A percentile compares a stretch with the other conserved stretches of the same genome.
These are phyloP conservation scores for Acheta domesticus DNA, from an alignment of 2,888 invertebrate genomes.

Conservation along the genomic window DNA sequence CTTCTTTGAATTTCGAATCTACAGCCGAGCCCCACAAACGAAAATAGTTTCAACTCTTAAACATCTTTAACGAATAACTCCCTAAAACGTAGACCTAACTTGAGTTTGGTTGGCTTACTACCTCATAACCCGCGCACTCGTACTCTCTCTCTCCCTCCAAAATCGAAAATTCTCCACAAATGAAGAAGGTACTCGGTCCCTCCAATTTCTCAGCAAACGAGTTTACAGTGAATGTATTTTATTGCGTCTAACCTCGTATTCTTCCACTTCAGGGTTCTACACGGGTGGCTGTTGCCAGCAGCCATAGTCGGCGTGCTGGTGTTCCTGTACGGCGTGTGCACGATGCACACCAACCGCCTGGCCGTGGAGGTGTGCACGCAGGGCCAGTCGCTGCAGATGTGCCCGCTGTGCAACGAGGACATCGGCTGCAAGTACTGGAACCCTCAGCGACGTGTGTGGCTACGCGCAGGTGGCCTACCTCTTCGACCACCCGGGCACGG, in stretches of 20 bases:
- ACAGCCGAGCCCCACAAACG: too few species aligned
- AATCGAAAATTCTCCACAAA: too few species aligned
- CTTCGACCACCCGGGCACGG: conserved; percentile 57
- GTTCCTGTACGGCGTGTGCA: conserved; percentile 53
- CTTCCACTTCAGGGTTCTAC: conserved; percentile 51
- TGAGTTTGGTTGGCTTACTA: too few species aligned
- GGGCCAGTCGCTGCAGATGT: conserved; percentile 51
- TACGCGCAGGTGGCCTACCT: conserved; percentile 52
- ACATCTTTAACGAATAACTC: too few species aligned
- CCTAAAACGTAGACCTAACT: too few species aligned
- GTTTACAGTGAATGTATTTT: too few species aligned
- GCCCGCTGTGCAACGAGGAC: conserved; percentile 54
- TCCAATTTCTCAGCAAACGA: too few species aligned
- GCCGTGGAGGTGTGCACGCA: conserved; percentile 53
- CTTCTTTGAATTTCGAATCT: too few species aligned
- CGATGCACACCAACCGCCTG: conserved; percentile 49
- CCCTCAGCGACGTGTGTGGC: conserved; percentile 53
- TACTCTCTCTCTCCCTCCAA: too few species aligned
- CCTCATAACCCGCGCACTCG: too few species aligned
- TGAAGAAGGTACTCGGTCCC: too few species aligned
- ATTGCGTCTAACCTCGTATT: background rate
- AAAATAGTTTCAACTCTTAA: too few species aligned
- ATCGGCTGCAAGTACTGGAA: conserved; percentile 55
- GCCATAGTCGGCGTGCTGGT: conserved; percentile 55
- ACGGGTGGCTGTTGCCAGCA: conserved; percentile 57